Evolutionary conservation across 2,113 vertebrate species (phyloP).

Genomic region (Marcusenius ussheri): DNA sequence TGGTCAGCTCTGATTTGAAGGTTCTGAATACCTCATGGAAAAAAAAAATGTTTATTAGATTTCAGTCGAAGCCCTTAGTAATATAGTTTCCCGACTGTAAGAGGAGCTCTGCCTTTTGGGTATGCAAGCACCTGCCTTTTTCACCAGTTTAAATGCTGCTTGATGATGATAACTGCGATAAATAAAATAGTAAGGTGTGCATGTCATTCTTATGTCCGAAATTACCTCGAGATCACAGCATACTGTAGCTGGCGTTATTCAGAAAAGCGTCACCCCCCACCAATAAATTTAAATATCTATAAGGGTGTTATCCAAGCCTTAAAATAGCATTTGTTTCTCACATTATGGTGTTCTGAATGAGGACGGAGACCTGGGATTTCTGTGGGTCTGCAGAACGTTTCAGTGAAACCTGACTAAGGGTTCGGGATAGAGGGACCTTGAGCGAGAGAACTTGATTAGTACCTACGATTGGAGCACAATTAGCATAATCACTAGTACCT

Average conservation of each 20-base stretch:
- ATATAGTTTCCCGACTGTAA: not conserved
- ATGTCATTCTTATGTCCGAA: not conserved
- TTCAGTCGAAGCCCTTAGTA: not conserved
- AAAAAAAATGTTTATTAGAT: not conserved
- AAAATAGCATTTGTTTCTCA: not conserved
- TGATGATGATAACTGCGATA: not conserved
- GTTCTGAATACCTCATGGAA: not conserved
- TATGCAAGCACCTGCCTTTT: not conserved
- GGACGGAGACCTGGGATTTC: not conserved
- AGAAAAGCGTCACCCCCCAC: not conserved
- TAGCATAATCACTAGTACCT: conserved; percentile 2
- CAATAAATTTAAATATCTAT: not conserved
- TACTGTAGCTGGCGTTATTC: not conserved
- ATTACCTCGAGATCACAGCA: not conserved
- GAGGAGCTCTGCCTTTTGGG: not conserved
- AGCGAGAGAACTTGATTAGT: not conserved
- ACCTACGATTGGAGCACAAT: not conserved
- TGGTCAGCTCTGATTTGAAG: not conserved
- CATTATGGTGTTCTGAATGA: not conserved
- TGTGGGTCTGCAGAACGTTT: not conserved
- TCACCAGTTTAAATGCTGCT: not conserved
- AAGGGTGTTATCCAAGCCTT: not conserved
- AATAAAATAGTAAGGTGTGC: not conserved
- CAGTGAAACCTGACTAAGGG: not conserved
- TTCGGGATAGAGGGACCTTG: not conserved